Conservation (phyloP, 2,797 vertebrate species). For the Monodelphis domestica region DNA sequence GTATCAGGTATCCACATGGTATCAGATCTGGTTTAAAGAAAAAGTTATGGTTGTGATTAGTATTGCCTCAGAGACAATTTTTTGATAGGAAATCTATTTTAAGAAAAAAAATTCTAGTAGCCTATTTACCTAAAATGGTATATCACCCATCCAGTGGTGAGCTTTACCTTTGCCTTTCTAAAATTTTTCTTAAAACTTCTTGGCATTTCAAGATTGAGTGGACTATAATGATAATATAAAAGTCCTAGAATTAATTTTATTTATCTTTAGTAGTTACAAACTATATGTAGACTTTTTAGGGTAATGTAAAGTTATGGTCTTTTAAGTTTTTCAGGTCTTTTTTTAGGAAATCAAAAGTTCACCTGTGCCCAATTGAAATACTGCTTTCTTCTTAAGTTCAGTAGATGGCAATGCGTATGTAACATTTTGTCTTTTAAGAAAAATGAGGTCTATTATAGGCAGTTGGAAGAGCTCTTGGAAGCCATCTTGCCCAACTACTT, state of each 20-base stretch:
- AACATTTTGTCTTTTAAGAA: no score
- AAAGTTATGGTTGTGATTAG: not conserved
- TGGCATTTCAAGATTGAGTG: not conserved
- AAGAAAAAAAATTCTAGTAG: not conserved
- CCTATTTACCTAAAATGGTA: not conserved
- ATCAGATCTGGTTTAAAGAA: not conserved
- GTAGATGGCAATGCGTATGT: no score
- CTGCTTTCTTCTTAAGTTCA: no score
- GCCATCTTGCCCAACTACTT: not conserved
- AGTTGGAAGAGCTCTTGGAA: not conserved
- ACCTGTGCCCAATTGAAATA: not conserved
- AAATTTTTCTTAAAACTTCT: not conserved
- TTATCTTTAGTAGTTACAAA: not conserved
- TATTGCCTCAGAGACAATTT: not conserved
- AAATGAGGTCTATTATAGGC: not conserved
- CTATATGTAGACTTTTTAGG: not conserved
- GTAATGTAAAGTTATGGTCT: not conserved
- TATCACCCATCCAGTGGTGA: not conserved
- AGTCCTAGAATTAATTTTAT: not conserved
- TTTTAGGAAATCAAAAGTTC: not conserved
- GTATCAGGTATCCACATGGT: not conserved
- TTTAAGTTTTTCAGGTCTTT: not conserved
- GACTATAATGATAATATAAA: not conserved
- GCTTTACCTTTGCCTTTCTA: not conserved
- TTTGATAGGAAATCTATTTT: not conserved